Evolutionary conservation across 2,113 vertebrate genomes (phyloP), one percentile per base, ranked within the genome.

Genomic region (Xenotilapia flavipinnis): DNA sequence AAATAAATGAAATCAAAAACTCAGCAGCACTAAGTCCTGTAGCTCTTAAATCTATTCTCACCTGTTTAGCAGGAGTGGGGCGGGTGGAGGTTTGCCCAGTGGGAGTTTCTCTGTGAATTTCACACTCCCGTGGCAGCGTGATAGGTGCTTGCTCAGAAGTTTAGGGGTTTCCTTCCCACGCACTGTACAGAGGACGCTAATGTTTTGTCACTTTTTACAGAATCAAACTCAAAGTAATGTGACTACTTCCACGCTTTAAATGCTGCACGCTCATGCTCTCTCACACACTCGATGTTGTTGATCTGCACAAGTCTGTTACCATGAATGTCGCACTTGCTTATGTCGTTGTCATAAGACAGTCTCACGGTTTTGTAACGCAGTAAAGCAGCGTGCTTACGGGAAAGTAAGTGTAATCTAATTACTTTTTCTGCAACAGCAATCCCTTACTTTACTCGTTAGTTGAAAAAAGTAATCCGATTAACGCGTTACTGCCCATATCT

Each of bases 401-500:
- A 13, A 55, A 55, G n/a, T 23, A 55, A 23, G n/a, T 4, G 11
- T 55, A 55, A 55, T 55, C 53, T 12, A 7, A 55, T 55, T 55
- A 55, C 53, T 23, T 55, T 23, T 55, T 21, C 51, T 54, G n/a
- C 51, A 54, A 54, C 11, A 0, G 53, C n/a, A 55, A 55, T 55
- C n/a, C 53, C 3, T 55, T 55, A 54, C 53, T 54, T 54, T 54
- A 54, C 53, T 54, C 1, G 1, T 54, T 54, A 54, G 53, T 54
- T 54, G 53, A 7, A 23, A 54, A 23, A 54, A 53, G 1, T 31
- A 31, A 31, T 31, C 28, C 0, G 53, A 55, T 55, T 55, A 55
- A 55, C 3, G 0, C 3, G 21, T 13, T 7, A 23, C 53, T 7
- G 53, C 55, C 0, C 53, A 13, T 23, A 23, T 55, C 1, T 55